Evolutionary conservation across 2,113 vertebrate genomes (phyloP), one percentile per base, ranked within the genome.

Genomic region (Odontesthes bonariensis): DNA sequence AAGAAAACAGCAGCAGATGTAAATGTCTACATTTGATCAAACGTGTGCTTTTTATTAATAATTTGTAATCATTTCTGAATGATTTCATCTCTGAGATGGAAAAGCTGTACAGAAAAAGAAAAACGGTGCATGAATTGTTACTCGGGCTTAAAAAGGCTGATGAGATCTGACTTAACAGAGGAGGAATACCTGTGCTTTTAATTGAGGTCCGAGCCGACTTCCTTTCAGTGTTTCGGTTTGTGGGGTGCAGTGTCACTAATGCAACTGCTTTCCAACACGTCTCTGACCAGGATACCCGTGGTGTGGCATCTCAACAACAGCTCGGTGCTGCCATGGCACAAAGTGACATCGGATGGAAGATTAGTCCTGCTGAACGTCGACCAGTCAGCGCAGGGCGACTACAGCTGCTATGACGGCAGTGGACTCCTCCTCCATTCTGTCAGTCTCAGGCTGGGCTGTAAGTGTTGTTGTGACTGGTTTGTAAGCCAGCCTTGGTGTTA

Each of bases 321-420:
- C 73, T 64, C 73, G 17, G 68, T 60, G 56, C 75, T 86, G 35
- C 86, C 87, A 11, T 72, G 77, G 86, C 91, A 92, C 81, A 16
- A n/a, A 16, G 69, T 90, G 57, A 79, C 78, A 33, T 79, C 82
- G 6, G 74, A 93, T n/a, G 92, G 92, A 42, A 64, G 76, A 0
- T 87, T 95, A 56, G 75, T 91, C 6, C 88, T 95, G 54, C 76
- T 86, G 56, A 85, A 86, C 19, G 79, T 79, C 38, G 71, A 83
- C 46, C 91, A 38, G 42, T 79, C 91, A 0, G 91, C 92, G 13
- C 93, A 95, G 83, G 95, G 95, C 59, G 83, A 92, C 88, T 95
- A 95, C 91, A 94, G 93, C 89, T 95, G 95, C 86, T 87, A 93
- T 51, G 86, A 93, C 73, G 27, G 70, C 76, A 82, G 19, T 3